phyloP scores from a whole-genome alignment of 2,888 invertebrate species.

The Epinotia brunnichana region DNA sequence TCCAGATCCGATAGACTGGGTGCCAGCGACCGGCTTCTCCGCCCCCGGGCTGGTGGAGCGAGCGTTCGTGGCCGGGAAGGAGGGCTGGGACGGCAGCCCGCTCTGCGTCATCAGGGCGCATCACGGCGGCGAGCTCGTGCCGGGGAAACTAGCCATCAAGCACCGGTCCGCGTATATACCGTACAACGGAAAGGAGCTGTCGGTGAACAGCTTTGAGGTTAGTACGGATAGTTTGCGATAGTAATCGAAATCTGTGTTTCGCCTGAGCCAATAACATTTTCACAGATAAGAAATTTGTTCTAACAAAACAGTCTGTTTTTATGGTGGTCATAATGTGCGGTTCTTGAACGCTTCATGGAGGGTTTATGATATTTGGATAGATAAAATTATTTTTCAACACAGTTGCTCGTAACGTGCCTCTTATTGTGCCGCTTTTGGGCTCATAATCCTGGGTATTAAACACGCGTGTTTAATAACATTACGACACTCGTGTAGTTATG shows the following conservation, averaged over 20 bases:
- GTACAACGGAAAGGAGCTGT: conserved; percentile 68
- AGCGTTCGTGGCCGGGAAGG: conserved; percentile 72
- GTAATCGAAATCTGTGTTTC: neutral
- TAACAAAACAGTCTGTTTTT: no score
- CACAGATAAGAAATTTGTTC: no score
- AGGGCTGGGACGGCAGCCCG: conserved; percentile 76
- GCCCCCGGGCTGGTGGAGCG: conserved; percentile 59
- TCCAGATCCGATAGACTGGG: conserved; percentile 67
- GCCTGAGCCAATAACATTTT: no score
- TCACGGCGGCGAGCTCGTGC: conserved; percentile 70
- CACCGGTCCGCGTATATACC: conserved; percentile 71
- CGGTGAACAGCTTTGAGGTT: conserved; percentile 78
- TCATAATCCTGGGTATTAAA: no score
- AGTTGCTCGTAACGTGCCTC: no score
- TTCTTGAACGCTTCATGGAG: no score
- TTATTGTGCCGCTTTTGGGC: no score
- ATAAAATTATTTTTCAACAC: no score
- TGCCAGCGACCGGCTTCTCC: conserved; percentile 59
- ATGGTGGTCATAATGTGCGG: no score
- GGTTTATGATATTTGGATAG: no score
- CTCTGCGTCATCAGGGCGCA: conserved; percentile 76
- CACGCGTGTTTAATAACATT: no score
- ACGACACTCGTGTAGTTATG: no score
- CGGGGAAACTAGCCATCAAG: conserved; percentile 74
- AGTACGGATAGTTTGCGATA: neutral